Evolutionary conservation across 2,113 vertebrate genomes (phyloP).

Genomic region (Eonycteris spelaea): DNA sequence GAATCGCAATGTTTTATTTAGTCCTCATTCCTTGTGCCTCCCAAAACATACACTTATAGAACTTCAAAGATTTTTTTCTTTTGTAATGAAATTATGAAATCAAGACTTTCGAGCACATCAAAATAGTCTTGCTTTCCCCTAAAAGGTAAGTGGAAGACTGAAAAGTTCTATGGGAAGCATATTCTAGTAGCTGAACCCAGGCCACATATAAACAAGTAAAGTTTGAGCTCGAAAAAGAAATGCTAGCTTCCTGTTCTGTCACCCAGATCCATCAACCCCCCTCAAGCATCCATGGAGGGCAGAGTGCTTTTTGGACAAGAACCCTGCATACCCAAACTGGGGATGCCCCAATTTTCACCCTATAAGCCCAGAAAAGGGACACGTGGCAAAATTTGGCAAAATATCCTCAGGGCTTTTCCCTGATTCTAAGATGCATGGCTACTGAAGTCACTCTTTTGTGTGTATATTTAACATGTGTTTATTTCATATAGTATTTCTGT

Average conservation of each 20-base stretch:
- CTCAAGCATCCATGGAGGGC: accelerated
- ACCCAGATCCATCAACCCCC: neutral
- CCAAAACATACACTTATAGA: neutral
- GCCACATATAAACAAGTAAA: neutral
- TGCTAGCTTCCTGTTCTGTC: neutral
- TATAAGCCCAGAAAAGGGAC: neutral
- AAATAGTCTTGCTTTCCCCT: neutral
- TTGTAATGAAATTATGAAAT: neutral
- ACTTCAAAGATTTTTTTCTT: neutral
- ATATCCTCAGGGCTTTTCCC: neutral
- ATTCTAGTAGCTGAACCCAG: neutral
- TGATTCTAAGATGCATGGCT: neutral
- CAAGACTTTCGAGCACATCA: neutral
- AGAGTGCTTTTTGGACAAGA: neutral
- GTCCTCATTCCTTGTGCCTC: neutral
- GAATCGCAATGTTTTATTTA: neutral
- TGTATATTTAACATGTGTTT: neutral
- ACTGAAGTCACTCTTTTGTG: neutral
- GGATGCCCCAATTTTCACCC: neutral
- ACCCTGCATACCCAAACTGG: neutral
- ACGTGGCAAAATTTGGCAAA: neutral
- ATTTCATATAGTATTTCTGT: neutral
- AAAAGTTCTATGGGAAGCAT: neutral
- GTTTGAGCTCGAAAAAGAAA: neutral
- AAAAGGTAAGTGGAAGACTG: neutral